These are phyloP conservation scores for Pogonomyrmex barbatus DNA, from an alignment of 1,140 invertebrate genomes.

Conservation along the genomic window DNA sequence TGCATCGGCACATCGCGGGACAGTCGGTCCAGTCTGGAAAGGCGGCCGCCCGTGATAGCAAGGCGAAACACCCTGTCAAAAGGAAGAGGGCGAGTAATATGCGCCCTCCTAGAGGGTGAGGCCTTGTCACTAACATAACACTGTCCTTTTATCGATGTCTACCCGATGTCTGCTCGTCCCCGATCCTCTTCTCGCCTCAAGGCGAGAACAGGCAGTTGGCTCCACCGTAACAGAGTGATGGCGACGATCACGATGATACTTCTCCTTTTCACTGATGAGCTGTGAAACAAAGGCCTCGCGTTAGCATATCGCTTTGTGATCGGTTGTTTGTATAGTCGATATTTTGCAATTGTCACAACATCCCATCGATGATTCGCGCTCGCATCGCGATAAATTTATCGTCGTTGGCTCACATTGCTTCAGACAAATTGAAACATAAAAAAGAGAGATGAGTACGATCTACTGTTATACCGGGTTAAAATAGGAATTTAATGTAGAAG, in stretches of 20 bases:
- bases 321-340: conserved; percentile 49
- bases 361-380: conserved; percentile 17
- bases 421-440: conserved; percentile 18
- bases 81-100: conserved; percentile 81
- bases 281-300: conserved; percentile 25
- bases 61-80: conserved; percentile 76
- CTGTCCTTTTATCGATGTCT: conserved; percentile 67
- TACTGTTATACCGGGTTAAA: conserved; percentile 25
- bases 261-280: conserved; percentile 50
- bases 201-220: conserved; percentile 29
- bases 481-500: conserved; percentile 61
- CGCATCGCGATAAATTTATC: conserved; percentile 24
- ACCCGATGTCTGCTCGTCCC: conserved; percentile 43
- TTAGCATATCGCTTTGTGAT: conserved; percentile 25
- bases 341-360: conserved; percentile 20
- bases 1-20: conserved; percentile 93
- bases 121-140: conserved; percentile 80
- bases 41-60: conserved; percentile 84
- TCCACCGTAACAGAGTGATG: conserved; percentile 34
- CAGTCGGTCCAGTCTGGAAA: conserved; percentile 93
- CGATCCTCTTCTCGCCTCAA: conserved; percentile 34
- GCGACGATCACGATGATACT: conserved; percentile 2
- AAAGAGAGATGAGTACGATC: background rate
- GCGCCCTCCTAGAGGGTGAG: conserved; percentile 82
- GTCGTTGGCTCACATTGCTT: background rate